These are phyloP conservation scores for Bedellia somnulentella DNA, from an alignment of 2,888 invertebrate species.

Conservation along the genomic window DNA sequence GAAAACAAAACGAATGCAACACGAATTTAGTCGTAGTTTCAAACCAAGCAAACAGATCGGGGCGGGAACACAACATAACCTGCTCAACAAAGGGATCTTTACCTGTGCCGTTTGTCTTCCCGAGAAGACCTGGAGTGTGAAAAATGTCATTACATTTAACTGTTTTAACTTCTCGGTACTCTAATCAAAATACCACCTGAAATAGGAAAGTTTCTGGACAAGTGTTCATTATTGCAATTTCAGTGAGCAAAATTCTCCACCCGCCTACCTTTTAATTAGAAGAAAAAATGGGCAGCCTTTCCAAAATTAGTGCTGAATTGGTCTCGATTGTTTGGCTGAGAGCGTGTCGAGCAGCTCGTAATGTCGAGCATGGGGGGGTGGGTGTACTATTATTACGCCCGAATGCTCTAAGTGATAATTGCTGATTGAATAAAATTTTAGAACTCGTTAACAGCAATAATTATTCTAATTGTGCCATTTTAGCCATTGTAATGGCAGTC, in stretches of 20 bases:
- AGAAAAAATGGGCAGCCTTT: constrained; percentile 27
- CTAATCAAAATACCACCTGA: constrained; percentile 46
- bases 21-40: too few relatives aligned
- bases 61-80: too few relatives aligned
- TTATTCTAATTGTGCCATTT: too few relatives aligned
- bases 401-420: too few relatives aligned
- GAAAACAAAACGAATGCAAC: too few relatives aligned
- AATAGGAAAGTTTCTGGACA: constrained; percentile 54
- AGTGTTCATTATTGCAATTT: constrained; percentile 35
- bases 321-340: constrained; percentile 20
- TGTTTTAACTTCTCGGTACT: constrained; percentile 23
- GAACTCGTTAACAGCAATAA: too few relatives aligned
- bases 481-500: too few relatives aligned
- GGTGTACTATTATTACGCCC: too few relatives aligned
- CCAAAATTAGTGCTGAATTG: constrained; percentile 29
- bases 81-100: too few relatives aligned
- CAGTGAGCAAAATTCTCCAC: constrained; percentile 9
- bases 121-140: constrained; percentile 64
- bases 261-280: constrained; percentile 31
- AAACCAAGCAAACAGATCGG: too few relatives aligned
- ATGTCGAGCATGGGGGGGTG: too few relatives aligned
- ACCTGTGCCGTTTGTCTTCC: constrained; percentile 64
- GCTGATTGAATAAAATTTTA: too few relatives aligned
- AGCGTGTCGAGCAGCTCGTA: constrained; percentile 20
- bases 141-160: constrained; percentile 54